Conservation (phyloP, 2,888 invertebrate genomes). For the Conus canariensis region DNA sequence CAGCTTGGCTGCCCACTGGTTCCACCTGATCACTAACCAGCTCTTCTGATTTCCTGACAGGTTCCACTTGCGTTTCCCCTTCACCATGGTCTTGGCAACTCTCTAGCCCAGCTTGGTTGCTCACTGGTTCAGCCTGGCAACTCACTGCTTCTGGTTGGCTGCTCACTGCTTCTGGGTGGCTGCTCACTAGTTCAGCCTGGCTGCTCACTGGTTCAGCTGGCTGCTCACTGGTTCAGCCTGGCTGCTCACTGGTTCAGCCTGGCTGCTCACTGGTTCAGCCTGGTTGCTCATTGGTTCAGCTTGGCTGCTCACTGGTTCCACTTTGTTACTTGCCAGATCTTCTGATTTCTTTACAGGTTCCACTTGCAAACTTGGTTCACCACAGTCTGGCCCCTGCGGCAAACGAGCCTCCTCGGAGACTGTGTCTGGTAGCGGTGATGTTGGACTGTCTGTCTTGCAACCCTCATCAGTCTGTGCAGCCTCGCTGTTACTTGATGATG, state of each 20-base stretch:
- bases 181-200: not conserved
- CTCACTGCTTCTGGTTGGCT: not conserved
- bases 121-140: not conserved
- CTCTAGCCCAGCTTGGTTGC: not conserved
- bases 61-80: not conserved
- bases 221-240: not conserved
- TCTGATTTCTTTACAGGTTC: not conserved
- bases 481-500: not conserved
- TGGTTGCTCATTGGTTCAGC: not conserved
- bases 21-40: not conserved
- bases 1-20: not conserved
- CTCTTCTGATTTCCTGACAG: not conserved
- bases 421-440: not conserved
- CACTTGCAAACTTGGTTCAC: not conserved
- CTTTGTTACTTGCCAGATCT: not conserved
- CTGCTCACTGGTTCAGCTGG: not conserved
- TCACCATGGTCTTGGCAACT: too few species aligned
- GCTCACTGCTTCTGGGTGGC: not conserved
- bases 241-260: not conserved
- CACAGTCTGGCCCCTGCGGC: not conserved
- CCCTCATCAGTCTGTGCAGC: not conserved
- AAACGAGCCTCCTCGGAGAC: not conserved
- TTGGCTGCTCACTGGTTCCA: not conserved
- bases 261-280: not conserved
- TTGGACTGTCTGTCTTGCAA: not conserved